Evolutionary conservation across 2,888 invertebrate species (phyloP).

Genomic region (Pollenia amentaria): DNA sequence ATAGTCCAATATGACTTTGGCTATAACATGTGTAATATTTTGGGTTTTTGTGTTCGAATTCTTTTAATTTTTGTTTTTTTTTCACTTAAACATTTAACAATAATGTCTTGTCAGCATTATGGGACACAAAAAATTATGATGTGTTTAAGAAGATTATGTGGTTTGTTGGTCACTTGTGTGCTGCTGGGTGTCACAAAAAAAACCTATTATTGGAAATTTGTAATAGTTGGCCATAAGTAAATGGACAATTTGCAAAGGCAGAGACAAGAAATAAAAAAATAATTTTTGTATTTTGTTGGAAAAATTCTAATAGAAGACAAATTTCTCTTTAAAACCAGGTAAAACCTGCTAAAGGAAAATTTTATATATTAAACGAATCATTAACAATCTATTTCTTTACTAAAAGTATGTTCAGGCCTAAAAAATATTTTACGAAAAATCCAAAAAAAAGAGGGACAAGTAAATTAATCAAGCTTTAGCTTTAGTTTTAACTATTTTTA

Average conservation of each 20-base stretch:
- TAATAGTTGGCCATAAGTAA: background rate
- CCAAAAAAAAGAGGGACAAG: too few species aligned
- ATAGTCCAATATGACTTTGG: slow-evolving; percentile 48
- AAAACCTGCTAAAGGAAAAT: too few species aligned
- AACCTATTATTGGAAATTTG: slow-evolving; percentile 11
- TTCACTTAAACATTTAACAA: slow-evolving; percentile 22
- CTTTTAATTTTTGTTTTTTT: background rate
- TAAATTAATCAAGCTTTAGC: too few species aligned
- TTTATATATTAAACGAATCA: too few species aligned
- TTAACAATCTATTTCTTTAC: too few species aligned
- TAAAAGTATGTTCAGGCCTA: too few species aligned
- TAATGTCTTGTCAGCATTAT: slow-evolving; percentile 37
- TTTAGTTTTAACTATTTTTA: too few species aligned
- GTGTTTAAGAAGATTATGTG: slow-evolving; percentile 46
- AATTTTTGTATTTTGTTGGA: background rate
- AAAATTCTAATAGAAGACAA: background rate
- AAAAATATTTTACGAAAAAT: too few species aligned
- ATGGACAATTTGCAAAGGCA: background rate
- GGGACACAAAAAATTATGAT: background rate
- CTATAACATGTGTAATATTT: slow-evolving; percentile 51
- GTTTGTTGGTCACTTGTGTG: slow-evolving; percentile 48
- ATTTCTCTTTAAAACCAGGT: too few species aligned
- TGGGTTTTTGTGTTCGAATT: background rate
- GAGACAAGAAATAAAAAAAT: background rate
- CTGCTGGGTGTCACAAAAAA: slow-evolving; percentile 8